These are phyloP conservation scores for Lucilia cuprina DNA, from an alignment of 1,140 invertebrate genomes.

Conservation along the genomic window DNA sequence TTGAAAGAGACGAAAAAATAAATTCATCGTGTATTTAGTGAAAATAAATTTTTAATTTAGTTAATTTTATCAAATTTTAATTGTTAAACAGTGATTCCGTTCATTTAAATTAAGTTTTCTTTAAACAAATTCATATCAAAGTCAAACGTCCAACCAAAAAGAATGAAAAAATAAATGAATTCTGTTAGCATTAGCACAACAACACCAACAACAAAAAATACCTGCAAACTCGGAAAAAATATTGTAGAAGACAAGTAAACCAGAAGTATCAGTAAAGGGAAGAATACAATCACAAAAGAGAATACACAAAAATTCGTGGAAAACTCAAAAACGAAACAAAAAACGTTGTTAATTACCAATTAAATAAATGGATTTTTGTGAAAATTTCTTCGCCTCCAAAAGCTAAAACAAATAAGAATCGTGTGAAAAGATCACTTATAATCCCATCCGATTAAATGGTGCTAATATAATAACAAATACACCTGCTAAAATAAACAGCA, in stretches of 20 bases:
- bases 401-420: conserved; percentile 4
- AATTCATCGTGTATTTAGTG: conserved; percentile 27
- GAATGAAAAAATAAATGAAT: conserved; percentile 6
- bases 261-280: conserved; percentile 20
- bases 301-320: conserved; percentile 26
- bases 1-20: conserved; percentile 17
- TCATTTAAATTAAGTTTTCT: conserved; percentile 32
- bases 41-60: conserved; percentile 31
- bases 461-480: conserved; percentile 21
- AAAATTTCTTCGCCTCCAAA: background rate
- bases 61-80: conserved; percentile 18
- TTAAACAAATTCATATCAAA: conserved; percentile 30
- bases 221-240: conserved; percentile 25
- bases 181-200: conserved; percentile 27
- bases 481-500: conserved; percentile 10
- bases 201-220: conserved; percentile 21
- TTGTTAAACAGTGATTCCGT: conserved; percentile 32
- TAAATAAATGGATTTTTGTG: conserved; percentile 22
- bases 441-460: conserved; percentile 22
- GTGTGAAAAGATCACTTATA: conserved; percentile 2
- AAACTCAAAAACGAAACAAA: conserved; percentile 19
- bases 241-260: conserved; percentile 20
- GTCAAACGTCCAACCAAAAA: conserved; percentile 17
- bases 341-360: conserved; percentile 29
- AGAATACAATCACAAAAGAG: conserved; percentile 20